Conservation (phyloP, 2,797 vertebrate species). For the Oreochromis grahami region DNA sequence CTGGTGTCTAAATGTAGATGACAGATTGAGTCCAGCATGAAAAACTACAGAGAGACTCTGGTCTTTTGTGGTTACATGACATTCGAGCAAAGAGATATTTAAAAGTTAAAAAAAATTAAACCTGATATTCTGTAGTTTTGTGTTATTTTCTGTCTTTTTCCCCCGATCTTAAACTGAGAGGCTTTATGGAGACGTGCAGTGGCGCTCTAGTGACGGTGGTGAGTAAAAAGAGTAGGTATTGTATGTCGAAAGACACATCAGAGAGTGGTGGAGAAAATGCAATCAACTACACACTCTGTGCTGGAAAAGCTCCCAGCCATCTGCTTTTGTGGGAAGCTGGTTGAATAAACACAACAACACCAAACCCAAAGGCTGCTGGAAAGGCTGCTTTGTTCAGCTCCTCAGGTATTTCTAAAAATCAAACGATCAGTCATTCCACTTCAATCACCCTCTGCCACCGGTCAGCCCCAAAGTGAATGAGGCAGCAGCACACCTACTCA, state of each 20-base stretch:
- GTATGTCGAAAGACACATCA: conserved; percentile 18
- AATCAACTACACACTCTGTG: conserved; percentile 58
- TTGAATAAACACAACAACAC: conserved; percentile 22
- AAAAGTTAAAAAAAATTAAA: neutral
- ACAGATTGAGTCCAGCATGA: conserved; percentile 29
- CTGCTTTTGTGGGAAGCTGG: conserved; percentile 28
- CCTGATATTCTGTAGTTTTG: neutral
- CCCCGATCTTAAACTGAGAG: neutral
- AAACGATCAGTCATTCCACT: conserved; percentile 62
- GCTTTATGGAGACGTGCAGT: neutral
- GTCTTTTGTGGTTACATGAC: neutral
- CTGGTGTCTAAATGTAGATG: conserved; percentile 11
- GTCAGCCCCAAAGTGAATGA: conserved; percentile 31
- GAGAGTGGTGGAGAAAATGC: conserved; percentile 36
- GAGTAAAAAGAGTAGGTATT: neutral
- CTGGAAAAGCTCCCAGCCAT: conserved; percentile 68
- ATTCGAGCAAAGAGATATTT: neutral
- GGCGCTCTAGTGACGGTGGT: neutral
- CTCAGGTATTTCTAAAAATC: conserved; percentile 56
- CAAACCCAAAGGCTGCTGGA: conserved; percentile 36
- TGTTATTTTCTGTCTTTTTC: neutral
- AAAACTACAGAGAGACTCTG: neutral
- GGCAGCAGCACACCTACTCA: conserved; percentile 27
- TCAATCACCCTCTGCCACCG: conserved; percentile 47
- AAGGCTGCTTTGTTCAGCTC: conserved; percentile 31